Base-by-base conservation (phyloP, 1,140 invertebrate genomes). In the Homalodisca vitripennis region DNA sequence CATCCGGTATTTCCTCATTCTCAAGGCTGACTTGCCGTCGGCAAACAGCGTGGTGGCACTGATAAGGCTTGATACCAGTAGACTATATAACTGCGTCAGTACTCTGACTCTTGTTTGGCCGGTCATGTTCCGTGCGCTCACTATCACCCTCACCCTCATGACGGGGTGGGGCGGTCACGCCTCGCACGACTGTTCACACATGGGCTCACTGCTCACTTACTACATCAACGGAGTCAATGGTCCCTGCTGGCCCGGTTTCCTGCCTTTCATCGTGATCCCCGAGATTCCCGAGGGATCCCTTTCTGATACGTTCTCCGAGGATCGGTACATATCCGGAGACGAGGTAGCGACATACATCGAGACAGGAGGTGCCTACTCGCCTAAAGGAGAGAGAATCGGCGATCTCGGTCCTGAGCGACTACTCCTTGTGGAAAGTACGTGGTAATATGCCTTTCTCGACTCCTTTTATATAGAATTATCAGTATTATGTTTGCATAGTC, bases 161-260 rank as follows among this genome's bases (percentile, higher is more conserved):
- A n/a, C 3, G 48, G 3, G 48, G 48, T 14, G 6, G 48, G 3
- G 48, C n/a, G 48, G 3, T 20, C 14, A 51, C 3, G 48, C 6
- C 17, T 20, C 14, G 3, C 3, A 3, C 3, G 48, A 51, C n/a
- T 51, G 48, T 20, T 14, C 48, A 14, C 22, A 51, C 48, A 51
- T 22, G n/a, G 48, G 48, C 14, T 51, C 48, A n/a, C 48, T 51
- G 3, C 48, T 51, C 6, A 51, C 48, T 3, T 51, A 51, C 48
- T 51, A 51, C 48, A 51, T 51, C 48, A 51, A 51, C 22, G 48
- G 48, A 22, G n/a, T 51, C 3, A 51, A 51, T 22, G 48, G 48
- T 20, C 48, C 48, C 48, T 51, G 48, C 48, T 51, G 48, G 48
- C 48, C 48, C 17, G 48, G 48, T 14, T 51, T 51, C 48, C 17